phyloP scores from a whole-genome alignment of 23 tunicate species.

The Oikopleura dioica region DNA sequence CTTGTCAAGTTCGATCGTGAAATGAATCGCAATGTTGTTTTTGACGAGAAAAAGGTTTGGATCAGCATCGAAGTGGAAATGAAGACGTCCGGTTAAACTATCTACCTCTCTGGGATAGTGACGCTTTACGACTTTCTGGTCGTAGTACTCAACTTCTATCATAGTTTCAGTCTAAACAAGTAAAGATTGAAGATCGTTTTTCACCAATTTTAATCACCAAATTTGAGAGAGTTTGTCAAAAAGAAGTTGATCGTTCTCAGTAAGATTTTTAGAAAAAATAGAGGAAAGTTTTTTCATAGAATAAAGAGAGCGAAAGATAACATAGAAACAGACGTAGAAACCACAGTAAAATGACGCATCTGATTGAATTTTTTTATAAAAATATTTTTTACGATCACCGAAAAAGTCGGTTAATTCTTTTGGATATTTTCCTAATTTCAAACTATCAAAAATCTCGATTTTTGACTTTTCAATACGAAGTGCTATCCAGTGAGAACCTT shows the following conservation, averaged over 20 bases:
- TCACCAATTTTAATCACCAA: no score
- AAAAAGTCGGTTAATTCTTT: no score
- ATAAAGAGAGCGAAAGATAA: neutral
- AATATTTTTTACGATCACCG: no score
- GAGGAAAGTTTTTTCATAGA: neutral
- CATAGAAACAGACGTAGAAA: neutral
- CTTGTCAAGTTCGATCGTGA: neutral
- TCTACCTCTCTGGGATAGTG: neutral
- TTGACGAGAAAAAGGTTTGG: slow-evolving; percentile 1
- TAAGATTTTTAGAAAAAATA: neutral
- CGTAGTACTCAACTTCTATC: neutral
- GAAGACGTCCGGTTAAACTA: neutral
- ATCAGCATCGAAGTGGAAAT: neutral
- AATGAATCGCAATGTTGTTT: neutral
- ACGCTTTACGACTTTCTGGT: neutral
- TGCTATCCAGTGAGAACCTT: neutral
- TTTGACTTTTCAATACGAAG: neutral
- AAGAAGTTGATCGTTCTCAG: neutral
- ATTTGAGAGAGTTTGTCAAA: no score
- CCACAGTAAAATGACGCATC: neutral
- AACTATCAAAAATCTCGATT: neutral
- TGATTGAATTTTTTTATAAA: no score
- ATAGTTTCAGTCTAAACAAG: neutral
- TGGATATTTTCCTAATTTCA: no score
- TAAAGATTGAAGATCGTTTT: no score